Conservation (phyloP, 2,888 invertebrate genomes). For the Volucella zonaria region DNA sequence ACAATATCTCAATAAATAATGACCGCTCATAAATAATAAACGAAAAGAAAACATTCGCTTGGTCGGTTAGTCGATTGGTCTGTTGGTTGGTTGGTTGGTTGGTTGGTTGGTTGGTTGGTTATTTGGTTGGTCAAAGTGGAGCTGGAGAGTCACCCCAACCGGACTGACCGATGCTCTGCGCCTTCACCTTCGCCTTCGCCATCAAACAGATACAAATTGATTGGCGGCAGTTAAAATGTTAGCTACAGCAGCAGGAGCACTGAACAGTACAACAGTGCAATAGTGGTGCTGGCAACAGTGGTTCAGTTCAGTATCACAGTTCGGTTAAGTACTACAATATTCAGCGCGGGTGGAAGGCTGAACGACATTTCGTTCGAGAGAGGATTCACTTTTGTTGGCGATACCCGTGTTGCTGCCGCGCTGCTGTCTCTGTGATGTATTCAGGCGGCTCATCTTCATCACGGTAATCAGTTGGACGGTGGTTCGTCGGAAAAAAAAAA, state of each 20-base stretch:
- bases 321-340: not conserved
- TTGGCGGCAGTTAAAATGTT: constrained; percentile 68
- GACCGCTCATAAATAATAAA: constrained; percentile 80
- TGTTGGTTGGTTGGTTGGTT: not conserved
- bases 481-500: constrained; percentile 33
- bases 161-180: not conserved
- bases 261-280: not conserved
- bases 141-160: constrained; percentile 1
- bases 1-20: constrained; percentile 81
- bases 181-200: no score
- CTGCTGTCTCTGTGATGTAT: constrained; percentile 24
- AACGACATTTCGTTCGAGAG: constrained; percentile 38
- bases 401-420: no score
- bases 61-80: not conserved
- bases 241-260: constrained; percentile 64
- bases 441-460: constrained; percentile 68
- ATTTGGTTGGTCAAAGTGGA: constrained; percentile 30
- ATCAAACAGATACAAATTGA: constrained; percentile 71
- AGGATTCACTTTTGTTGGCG: constrained; percentile 58
- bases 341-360: constrained; percentile 64
- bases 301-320: not conserved
- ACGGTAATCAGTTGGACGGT: constrained; percentile 58
- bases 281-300: not conserved
- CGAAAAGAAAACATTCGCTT: constrained; percentile 77
- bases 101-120: not conserved